These are phyloP conservation scores for Sussaba pulchella DNA, from an alignment of 2,888 invertebrate species.

Conservation along the genomic window DNA sequence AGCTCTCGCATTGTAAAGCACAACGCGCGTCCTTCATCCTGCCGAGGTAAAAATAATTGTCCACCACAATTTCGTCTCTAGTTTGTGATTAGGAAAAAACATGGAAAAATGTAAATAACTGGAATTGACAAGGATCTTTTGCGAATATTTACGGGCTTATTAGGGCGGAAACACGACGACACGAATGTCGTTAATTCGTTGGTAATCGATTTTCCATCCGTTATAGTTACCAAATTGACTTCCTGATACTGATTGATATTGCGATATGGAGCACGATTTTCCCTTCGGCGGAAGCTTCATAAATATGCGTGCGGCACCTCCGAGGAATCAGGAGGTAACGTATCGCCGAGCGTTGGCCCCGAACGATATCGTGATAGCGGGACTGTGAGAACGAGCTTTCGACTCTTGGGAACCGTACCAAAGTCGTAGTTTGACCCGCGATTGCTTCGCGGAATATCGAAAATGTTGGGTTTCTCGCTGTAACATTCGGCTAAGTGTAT, in stretches of 20 bases:
- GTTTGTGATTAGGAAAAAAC: too few species aligned
- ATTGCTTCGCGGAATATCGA: conserved; percentile 6
- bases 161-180: not conserved
- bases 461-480: not conserved
- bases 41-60: too few species aligned
- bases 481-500: not conserved
- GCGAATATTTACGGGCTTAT: not conserved
- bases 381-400: not conserved
- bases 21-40: too few species aligned
- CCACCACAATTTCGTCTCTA: too few species aligned
- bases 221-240: not conserved
- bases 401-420: too few species aligned
- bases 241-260: not conserved
- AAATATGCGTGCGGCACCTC: conserved; percentile 3
- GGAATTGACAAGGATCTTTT: too few species aligned
- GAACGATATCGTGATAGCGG: not conserved
- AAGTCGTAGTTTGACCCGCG: not conserved
- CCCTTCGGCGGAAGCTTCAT: not conserved
- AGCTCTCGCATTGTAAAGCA: too few species aligned
- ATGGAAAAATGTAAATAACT: too few species aligned
- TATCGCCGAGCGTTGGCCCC: not conserved
- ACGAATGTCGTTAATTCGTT: not conserved
- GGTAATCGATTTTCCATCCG: not conserved
- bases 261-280: not conserved
- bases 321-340: not conserved